Conservation (phyloP, 2,113 vertebrate genomes). For the Laterallus jamaicensis region DNA sequence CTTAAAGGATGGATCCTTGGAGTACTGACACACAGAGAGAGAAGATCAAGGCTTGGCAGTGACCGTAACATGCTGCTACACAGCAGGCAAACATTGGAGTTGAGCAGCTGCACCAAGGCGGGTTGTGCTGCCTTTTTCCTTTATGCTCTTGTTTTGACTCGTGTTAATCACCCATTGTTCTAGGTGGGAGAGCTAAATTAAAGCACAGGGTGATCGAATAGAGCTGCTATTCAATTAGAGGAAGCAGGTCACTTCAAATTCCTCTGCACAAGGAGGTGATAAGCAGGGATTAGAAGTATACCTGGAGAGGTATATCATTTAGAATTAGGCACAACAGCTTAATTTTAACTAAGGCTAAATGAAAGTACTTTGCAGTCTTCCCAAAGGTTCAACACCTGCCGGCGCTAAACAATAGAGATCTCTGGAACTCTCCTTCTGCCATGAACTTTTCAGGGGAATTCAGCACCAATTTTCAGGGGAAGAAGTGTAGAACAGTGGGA, state of each 20-base stretch:
- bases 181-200: slow-evolving; percentile 66
- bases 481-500: neutral
- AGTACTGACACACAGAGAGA: neutral
- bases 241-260: slow-evolving; percentile 38
- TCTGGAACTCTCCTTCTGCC: neutral
- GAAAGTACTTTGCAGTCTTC: neutral
- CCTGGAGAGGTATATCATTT: neutral
- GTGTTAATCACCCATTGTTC: slow-evolving; percentile 68
- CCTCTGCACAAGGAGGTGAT: neutral
- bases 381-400: neutral
- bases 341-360: neutral
- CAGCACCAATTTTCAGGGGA: neutral
- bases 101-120: slow-evolving; percentile 45
- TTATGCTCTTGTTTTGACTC: slow-evolving; percentile 35
- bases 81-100: neutral
- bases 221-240: neutral
- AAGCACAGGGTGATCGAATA: slow-evolving; percentile 2
- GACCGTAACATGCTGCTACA: slow-evolving; percentile 22
- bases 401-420: neutral
- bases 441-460: neutral
- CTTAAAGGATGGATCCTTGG: slow-evolving; percentile 17
- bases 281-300: neutral
- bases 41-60: slow-evolving; percentile 52
- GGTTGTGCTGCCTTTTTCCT: slow-evolving; percentile 36
- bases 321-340: neutral